phyloP scores from a whole-genome alignment of 2,797 vertebrate genomes.

The Galago senegalensis region DNA sequence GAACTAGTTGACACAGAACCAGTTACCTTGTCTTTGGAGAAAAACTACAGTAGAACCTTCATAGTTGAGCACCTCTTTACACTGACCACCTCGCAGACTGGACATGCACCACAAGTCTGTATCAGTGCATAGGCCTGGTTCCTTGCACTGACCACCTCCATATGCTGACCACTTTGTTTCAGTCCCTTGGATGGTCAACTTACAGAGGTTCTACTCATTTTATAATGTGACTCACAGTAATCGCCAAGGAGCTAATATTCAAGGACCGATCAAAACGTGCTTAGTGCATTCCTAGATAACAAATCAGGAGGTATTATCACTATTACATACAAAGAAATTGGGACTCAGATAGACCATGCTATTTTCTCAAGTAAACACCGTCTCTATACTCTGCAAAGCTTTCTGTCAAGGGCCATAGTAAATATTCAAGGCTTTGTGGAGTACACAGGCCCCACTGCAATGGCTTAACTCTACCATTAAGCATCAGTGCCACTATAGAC shows the following conservation, averaged over 20 bases:
- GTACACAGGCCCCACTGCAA: background rate
- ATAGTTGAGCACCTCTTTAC: no score
- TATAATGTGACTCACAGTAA: background rate
- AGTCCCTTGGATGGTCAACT: no score
- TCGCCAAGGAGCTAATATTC: background rate
- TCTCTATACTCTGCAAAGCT: background rate
- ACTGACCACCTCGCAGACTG: no score
- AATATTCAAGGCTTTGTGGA: background rate
- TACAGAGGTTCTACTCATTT: background rate
- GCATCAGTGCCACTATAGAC: background rate
- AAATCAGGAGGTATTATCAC: background rate
- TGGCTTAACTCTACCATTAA: background rate
- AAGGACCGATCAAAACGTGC: background rate
- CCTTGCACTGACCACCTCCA: no score
- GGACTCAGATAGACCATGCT: background rate
- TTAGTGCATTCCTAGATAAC: background rate
- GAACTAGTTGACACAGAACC: background rate
- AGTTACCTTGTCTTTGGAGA: background rate
- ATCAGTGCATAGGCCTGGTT: no score
- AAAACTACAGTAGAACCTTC: background rate
- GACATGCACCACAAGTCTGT: no score
- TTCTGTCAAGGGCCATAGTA: background rate
- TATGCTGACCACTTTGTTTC: no score
- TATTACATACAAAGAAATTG: background rate
- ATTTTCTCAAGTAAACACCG: background rate